phyloP scores from a whole-genome alignment of 2,888 invertebrate genomes.

The Monopis laevigella region DNA sequence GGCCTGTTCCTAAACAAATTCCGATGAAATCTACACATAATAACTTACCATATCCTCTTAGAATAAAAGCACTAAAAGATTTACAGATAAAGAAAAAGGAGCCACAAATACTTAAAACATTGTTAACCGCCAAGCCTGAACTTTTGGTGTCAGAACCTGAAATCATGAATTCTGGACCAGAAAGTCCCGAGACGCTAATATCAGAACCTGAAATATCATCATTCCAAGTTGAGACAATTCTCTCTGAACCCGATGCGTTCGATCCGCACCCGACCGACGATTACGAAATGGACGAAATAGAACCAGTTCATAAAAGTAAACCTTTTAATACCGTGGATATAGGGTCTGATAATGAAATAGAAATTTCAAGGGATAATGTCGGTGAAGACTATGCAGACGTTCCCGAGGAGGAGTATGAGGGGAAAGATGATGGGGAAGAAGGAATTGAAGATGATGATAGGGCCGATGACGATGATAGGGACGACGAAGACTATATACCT shows the following conservation, averaged over 20 bases:
- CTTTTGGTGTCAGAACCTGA: slow-evolving; percentile 57
- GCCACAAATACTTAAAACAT: slow-evolving; percentile 60
- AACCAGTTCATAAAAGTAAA: slow-evolving; percentile 37
- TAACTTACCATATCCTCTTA: slow-evolving; percentile 54
- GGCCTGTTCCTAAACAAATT: slow-evolving; percentile 41
- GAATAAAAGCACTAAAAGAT: slow-evolving; percentile 61
- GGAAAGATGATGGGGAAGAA: slow-evolving; percentile 17
- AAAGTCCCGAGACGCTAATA: slow-evolving; percentile 59
- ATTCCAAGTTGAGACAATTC: slow-evolving; percentile 59
- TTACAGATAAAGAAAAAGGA: slow-evolving; percentile 60
- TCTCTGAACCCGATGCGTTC: slow-evolving; percentile 53
- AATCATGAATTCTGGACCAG: slow-evolving; percentile 58
- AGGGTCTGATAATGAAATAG: slow-evolving; percentile 61
- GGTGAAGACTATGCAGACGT: slow-evolving; percentile 11
- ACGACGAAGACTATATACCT: slow-evolving; percentile 30
- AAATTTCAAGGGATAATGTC: slow-evolving; percentile 27
- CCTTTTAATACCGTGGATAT: slow-evolving; percentile 55
- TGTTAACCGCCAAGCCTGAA: slow-evolving; percentile 55
- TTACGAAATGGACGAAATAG: slow-evolving; percentile 33
- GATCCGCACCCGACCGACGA: slow-evolving; percentile 32
- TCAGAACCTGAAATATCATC: slow-evolving; percentile 62
- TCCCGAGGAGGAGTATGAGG: slow-evolving; percentile 13
- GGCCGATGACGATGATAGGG: slow-evolving; percentile 20
- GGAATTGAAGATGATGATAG: slow-evolving; percentile 16
- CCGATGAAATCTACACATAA: slow-evolving; percentile 35